Conservation (phyloP, 2,797 vertebrate genomes). For the Serranus cabrilla region DNA sequence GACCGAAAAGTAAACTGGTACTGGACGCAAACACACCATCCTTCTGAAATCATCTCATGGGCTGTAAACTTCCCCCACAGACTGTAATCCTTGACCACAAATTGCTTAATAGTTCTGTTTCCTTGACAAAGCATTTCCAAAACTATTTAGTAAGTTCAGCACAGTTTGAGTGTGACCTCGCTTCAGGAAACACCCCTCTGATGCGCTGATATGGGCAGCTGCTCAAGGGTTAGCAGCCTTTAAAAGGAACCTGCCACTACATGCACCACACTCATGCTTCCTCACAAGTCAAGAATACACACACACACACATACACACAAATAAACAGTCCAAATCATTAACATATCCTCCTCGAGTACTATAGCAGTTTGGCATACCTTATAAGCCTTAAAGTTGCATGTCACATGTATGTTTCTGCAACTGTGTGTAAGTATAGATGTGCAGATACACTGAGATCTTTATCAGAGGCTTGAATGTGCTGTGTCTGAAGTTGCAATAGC, state of each 20-base stretch:
- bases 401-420: constrained; percentile 6
- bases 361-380: constrained; percentile 2
- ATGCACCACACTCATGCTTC: constrained; percentile 41
- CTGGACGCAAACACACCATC: neutral
- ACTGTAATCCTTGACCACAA: neutral
- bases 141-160: constrained; percentile 24
- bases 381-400: constrained; percentile 21
- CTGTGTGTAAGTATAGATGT: neutral
- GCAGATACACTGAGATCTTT: constrained; percentile 31
- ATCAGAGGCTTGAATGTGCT: constrained; percentile 19
- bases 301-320: constrained; percentile 18
- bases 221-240: constrained; percentile 59
- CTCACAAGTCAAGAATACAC: constrained; percentile 45
- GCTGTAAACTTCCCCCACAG: neutral
- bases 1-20: neutral
- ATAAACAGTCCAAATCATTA: constrained; percentile 24
- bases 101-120: neutral
- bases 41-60: neutral
- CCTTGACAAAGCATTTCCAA: neutral
- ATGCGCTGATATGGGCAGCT: constrained; percentile 58
- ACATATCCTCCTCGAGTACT: constrained; percentile 12
- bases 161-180: constrained; percentile 31
- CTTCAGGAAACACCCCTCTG: constrained; percentile 45
- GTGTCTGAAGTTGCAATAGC: constrained; percentile 8
- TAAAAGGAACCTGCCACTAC: constrained; percentile 62